Conservation (phyloP, 1,140 invertebrate genomes). For the Drosophila auraria region DNA sequence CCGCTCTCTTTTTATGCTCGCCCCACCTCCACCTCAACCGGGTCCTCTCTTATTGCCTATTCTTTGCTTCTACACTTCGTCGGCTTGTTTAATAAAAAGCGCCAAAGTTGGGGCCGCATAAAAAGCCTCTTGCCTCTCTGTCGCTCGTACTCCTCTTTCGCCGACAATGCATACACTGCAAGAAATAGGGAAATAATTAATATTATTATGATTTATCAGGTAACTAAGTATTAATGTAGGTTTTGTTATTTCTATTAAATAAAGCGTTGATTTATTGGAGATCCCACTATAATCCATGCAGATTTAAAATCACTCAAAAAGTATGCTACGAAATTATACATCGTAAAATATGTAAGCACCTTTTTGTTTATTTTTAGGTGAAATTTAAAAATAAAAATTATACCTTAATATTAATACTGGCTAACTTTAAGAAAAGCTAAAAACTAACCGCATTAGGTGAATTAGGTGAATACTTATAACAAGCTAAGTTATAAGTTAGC, state of each 20-base stretch:
- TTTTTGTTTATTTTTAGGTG: too few relatives aligned
- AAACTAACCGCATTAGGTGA: too few relatives aligned
- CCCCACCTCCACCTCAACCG: neutral
- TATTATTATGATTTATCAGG: too few relatives aligned
- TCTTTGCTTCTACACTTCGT: conserved; percentile 48
- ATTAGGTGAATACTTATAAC: too few relatives aligned
- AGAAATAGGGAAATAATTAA: neutral
- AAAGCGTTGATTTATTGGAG: neutral
- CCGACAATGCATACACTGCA: neutral
- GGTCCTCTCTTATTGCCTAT: conserved; percentile 8
- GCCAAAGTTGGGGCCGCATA: conserved; percentile 77
- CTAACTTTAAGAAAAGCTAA: too few relatives aligned
- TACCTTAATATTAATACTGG: too few relatives aligned
- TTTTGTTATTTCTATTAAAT: neutral
- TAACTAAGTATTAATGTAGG: fast-evolving
- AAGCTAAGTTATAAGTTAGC: too few relatives aligned
- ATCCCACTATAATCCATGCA: too few relatives aligned
- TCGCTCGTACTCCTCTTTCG: neutral
- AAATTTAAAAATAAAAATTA: too few relatives aligned
- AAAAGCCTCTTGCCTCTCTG: conserved; percentile 46
- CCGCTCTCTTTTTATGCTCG: conserved; percentile 54
- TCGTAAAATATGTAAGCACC: too few relatives aligned
- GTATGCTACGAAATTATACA: too few relatives aligned
- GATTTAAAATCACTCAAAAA: neutral
- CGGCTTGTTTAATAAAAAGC: conserved; percentile 82